Evolutionary conservation across 2,888 invertebrate species (phyloP), one percentile per base, ranked within the genome.

Genomic region (Lithosia quadra): DNA sequence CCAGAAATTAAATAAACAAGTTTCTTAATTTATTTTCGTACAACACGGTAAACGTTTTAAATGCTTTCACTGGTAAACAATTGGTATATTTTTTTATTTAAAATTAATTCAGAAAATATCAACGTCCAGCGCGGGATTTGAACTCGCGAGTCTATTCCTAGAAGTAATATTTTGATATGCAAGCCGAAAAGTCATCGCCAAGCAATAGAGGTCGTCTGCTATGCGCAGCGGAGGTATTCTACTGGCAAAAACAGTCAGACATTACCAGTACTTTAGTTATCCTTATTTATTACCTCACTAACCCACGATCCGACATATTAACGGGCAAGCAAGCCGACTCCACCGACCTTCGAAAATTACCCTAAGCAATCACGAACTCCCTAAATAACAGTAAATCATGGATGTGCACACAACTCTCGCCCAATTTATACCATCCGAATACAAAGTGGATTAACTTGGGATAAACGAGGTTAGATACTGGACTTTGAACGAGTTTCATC

Each of bases 381-480:
- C 49, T n/a, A n/a, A 18, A 49, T 49, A n/a, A 49, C 49, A 49
- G n/a, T 56, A 56, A 56, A 56, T 56, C 24, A 28, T 24, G 49
- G 15, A 22, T 11, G 7, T 24, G 21, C n/a, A 59, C 34, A 59
- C n/a, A 59, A 59, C 59, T 34, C 11, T 33, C 33, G 18, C 33
- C 34, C 60, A 62, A 55, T 77, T 66, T 73, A 73, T 68, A 57
- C 62, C 57, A 24, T 36, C 56, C 59, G 63, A 59, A 69, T n/a
- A 68, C 72, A 67, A 65, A 74, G 61, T 68, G 71, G 69, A 74
- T 74, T 79, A 77, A 79, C 69, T 77, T 18, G 18, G 36, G 60
- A 36, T 55, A 60, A 55, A 22, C 53, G 36, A 36, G 55, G 53
- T 53, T 53, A 49, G 24, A 21, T 33, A 53, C 18, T 13, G 55